Evolutionary conservation across 2,113 vertebrate genomes (phyloP).

Genomic region (Micronisus gabar): DNA sequence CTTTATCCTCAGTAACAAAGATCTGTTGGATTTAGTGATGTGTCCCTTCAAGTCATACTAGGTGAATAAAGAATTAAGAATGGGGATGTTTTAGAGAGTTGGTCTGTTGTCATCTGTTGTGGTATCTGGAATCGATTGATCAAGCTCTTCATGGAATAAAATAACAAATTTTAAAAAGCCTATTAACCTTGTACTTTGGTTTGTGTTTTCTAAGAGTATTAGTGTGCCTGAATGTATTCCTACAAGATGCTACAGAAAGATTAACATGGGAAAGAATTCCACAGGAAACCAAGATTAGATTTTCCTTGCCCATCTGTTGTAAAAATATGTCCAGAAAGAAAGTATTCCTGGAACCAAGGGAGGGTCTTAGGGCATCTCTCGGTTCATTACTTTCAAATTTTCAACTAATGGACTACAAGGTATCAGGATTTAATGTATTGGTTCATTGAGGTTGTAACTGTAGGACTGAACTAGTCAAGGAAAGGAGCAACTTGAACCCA

Average conservation of each 20-base stretch:
- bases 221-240: background rate
- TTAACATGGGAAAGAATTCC: background rate
- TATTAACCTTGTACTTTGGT: background rate
- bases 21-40: background rate
- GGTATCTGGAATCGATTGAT: accelerated
- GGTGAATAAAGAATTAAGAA: background rate
- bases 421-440: background rate
- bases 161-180: background rate
- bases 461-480: background rate
- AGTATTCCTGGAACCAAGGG: background rate
- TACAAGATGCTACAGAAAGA: background rate
- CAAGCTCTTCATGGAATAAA: background rate
- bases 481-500: background rate
- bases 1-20: background rate
- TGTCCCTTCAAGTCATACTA: background rate
- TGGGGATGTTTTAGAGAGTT: background rate
- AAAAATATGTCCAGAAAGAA: background rate
- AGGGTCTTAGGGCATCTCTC: background rate
- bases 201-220: background rate
- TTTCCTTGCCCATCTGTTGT: background rate
- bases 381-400: background rate
- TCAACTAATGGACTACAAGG: background rate
- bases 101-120: background rate
- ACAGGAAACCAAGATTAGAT: background rate
- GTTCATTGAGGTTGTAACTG: background rate